Evolutionary conservation across 2,797 vertebrate species (phyloP).

Genomic region (Sebastes kiyomatsui): DNA sequence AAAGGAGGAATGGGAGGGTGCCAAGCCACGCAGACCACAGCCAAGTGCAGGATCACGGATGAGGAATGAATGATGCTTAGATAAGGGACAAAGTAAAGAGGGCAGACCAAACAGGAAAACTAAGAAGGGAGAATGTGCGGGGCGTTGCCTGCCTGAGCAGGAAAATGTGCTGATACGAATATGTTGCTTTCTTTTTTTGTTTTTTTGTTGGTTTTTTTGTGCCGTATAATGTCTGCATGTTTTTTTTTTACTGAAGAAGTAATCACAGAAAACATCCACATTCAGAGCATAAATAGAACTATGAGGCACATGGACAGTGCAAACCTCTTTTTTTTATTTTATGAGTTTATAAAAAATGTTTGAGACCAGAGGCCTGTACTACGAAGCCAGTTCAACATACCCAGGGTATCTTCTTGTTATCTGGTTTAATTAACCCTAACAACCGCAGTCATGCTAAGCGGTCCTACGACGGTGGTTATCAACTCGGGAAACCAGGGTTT

Average conservation of each 20-base stretch:
- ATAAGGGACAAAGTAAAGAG: conserved; percentile 83
- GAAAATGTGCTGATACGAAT: conserved; percentile 70
- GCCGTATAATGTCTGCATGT: conserved; percentile 6
- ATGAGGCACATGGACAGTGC: neutral
- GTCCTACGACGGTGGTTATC: too few relatives aligned
- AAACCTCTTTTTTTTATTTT: neutral
- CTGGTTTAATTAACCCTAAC: too few relatives aligned
- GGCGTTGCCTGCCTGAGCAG: conserved; percentile 72
- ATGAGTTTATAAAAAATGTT: neutral
- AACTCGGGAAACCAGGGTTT: too few relatives aligned
- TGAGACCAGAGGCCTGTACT: too few relatives aligned
- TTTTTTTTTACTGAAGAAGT: neutral
- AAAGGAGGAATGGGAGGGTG: conserved; percentile 66
- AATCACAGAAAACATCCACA: neutral
- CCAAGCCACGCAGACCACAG: conserved; percentile 76
- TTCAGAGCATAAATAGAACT: neutral
- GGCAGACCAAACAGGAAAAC: conserved; percentile 88
- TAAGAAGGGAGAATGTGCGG: conserved; percentile 70
- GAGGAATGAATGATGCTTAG: conserved; percentile 85
- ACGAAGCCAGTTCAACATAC: too few relatives aligned
- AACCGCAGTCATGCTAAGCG: too few relatives aligned
- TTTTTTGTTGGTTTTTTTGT: neutral
- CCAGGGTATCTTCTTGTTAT: too few relatives aligned
- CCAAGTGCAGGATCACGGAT: conserved; percentile 80
- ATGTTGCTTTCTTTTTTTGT: conserved; percentile 47